phyloP scores from a whole-genome alignment of 2,797 vertebrate species.

The Phataginus tricuspis region DNA sequence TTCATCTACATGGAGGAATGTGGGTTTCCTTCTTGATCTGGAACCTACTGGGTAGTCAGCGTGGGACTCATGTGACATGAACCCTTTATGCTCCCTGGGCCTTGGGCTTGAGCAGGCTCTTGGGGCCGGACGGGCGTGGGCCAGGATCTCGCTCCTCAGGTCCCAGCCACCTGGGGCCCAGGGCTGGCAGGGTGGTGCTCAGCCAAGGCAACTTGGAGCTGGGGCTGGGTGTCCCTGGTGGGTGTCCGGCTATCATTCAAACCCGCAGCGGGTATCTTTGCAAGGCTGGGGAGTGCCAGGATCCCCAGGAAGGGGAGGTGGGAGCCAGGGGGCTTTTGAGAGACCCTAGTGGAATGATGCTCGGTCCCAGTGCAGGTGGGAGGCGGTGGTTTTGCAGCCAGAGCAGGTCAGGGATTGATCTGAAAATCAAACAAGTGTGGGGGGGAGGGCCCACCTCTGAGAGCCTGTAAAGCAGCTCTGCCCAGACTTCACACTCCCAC shows the following conservation, averaged over 20 bases:
- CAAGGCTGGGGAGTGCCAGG: neutral
- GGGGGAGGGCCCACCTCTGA: rapidly evolving
- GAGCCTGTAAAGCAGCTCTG: rapidly evolving
- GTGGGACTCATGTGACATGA: rapidly evolving
- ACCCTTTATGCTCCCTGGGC: rapidly evolving
- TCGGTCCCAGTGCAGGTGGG: rapidly evolving
- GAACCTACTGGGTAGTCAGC: rapidly evolving
- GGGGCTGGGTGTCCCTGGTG: rapidly evolving
- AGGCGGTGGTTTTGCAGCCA: neutral
- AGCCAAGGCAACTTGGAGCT: neutral
- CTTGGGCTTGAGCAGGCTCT: neutral
- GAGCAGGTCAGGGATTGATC: rapidly evolving
- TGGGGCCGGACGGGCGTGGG: neutral
- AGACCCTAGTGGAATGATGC: neutral
- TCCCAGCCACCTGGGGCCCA: too few relatives aligned
- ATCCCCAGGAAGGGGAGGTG: rapidly evolving
- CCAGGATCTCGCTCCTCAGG: rapidly evolving
- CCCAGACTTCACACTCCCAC: rapidly evolving
- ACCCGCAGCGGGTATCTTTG: neutral
- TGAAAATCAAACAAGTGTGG: neutral
- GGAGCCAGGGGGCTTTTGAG: neutral
- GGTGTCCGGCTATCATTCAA: neutral
- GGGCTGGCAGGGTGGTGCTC: rapidly evolving
- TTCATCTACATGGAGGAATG: rapidly evolving
- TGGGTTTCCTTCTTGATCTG: neutral